Evolutionary conservation across 2,888 invertebrate genomes (phyloP), one percentile per base, ranked within the genome.

Genomic region (Rhogogaster chlorosoma): DNA sequence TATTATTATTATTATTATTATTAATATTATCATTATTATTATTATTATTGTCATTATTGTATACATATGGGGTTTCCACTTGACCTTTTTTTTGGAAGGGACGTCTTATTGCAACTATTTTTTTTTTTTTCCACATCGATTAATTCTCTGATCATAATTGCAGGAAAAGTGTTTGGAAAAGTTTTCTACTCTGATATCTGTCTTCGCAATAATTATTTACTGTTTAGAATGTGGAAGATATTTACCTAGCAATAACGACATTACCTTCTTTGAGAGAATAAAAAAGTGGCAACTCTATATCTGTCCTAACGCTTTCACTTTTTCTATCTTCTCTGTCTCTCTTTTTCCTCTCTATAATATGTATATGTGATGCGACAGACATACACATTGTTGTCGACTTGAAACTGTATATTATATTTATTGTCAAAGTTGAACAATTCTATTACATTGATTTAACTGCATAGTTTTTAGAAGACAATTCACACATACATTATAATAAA

Each of bases 401-500:
- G 26, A 80, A 26, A n/a, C 38, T 61, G 57, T 80, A 80, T 22
- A 57, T 61, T 80, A 80, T 36, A 38, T 61, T 73, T 42, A 73
- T 80, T 80, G 61, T 80, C 61, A 32, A 38, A 38, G 22, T 32
- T 80, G 42, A n/a, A 36, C 78, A n/a, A 78, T 53, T 80, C 53
- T 53, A 77, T 53, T 77, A 29, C 53, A 80, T 86, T 87, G 61
- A 45, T n/a, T 32, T 70, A 78, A 42, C 36, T 67, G 49, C 45
- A 42, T 57, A 84, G 75, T 84, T 84, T 84, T 84, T 61, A 71
- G 64, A 73, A 53, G 18, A 73, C 26, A 53, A n/a, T 38, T 73
- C 22, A 85, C 18, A 70, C 67, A 64, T 71, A 57, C 67, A 84
- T 64, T 83, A 70, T 84, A 73, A 38, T 73, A 85, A 80, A 85